Percentiles rank a stretch among this genome's conserved stretches.
phyloP scores from a whole-genome alignment of 2,113 vertebrate species.

The Nymphicus hollandicus region DNA sequence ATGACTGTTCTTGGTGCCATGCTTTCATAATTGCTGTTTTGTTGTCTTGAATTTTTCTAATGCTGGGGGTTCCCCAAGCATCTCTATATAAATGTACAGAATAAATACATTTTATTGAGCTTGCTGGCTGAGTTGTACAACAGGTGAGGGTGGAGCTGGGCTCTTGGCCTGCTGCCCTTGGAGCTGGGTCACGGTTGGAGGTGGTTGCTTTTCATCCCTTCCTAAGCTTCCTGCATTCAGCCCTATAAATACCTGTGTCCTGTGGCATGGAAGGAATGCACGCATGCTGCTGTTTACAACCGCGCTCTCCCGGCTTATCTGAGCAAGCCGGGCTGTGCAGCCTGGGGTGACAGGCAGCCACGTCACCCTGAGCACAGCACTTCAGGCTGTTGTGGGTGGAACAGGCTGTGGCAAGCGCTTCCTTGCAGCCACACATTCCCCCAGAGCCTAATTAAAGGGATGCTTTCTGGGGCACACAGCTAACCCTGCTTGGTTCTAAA shows the following conservation, averaged over 20 bases:
- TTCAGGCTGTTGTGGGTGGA: neutral
- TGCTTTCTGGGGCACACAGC: constrained; percentile 1
- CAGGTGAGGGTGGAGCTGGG: neutral
- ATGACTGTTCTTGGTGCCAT: constrained; percentile 66
- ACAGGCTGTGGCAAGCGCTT: neutral
- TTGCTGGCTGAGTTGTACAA: neutral
- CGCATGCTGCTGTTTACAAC: neutral
- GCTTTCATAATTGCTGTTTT: constrained; percentile 55
- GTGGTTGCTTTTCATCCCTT: neutral
- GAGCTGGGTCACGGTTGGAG: neutral
- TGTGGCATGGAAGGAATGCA: neutral
- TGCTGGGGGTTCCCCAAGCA: constrained; percentile 63
- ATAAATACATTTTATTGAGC: constrained; percentile 80
- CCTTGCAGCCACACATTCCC: neutral
- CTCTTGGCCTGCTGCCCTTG: neutral
- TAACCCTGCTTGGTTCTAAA: neutral
- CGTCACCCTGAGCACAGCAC: constrained; percentile 36
- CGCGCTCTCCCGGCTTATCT: neutral
- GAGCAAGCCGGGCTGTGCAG: neutral
- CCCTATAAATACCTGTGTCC: neutral
- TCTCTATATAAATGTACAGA: constrained; percentile 77
- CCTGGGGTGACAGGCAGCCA: constrained; percentile 25
- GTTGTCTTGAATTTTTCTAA: constrained; percentile 72
- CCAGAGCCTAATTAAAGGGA: constrained; percentile 9
- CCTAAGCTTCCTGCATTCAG: neutral